These are phyloP conservation scores for Tholera decimalis DNA, from an alignment of 2,888 invertebrate species.

Conservation along the genomic window DNA sequence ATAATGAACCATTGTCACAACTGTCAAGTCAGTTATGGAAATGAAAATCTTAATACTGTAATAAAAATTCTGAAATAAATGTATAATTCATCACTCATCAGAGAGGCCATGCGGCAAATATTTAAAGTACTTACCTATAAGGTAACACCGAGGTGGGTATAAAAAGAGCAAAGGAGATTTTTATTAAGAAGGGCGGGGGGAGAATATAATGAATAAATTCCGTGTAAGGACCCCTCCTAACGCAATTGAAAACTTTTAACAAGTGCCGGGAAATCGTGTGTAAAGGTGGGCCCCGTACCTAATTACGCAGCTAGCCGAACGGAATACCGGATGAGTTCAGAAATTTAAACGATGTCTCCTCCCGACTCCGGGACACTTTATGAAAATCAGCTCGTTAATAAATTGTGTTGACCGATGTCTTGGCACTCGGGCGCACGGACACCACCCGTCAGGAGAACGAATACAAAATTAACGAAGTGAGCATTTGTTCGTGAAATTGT, in stretches of 20 bases:
- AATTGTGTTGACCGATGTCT: conserved; percentile 80
- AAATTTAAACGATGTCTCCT: conserved; percentile 81
- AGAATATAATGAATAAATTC: conserved; percentile 91
- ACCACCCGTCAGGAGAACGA: conserved; percentile 51
- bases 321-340: conserved; percentile 87
- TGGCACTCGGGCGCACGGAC: conserved; percentile 55
- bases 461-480: conserved; percentile 71
- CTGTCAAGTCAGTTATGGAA: conserved; percentile 67
- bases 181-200: conserved; percentile 86
- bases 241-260: conserved; percentile 92
- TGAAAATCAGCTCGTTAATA: conserved; percentile 86
- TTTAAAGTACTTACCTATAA: conserved; percentile 87
- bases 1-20: conserved; percentile 59
- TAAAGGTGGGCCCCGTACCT: conserved; percentile 88
- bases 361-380: conserved; percentile 70
- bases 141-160: conserved; percentile 78
- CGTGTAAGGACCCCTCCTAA: conserved; percentile 87
- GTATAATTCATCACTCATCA: conserved; percentile 88
- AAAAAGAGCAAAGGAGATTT: conserved; percentile 87
- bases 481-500: conserved; percentile 51
- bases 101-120: conserved; percentile 87
- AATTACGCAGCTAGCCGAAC: conserved; percentile 84
- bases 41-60: conserved; percentile 73
- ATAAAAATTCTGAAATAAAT: conserved; percentile 84
- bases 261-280: conserved; percentile 91